Base-by-base conservation (phyloP, 2,797 vertebrate genomes). In the Mareca penelope region DNA sequence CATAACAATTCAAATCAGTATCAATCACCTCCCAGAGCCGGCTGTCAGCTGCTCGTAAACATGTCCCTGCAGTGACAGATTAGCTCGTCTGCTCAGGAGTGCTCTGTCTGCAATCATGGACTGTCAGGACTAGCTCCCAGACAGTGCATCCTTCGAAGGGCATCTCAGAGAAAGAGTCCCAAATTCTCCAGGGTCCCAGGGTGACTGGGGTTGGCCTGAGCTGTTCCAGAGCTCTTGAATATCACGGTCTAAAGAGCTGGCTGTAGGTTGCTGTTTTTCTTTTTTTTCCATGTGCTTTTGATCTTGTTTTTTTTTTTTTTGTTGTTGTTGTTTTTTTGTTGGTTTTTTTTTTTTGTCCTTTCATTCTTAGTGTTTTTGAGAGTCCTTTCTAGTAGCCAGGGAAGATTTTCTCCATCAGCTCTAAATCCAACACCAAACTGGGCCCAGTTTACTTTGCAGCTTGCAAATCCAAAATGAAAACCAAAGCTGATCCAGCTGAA, bases 1-100 rank as follows among this genome's bases (percentile, higher is more conserved):
- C 81, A 92, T 95, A 92, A 93, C 88, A 95, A 92, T 94, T 88
- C 85, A 78, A 82, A 94, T 94, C 79, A 93, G 79, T 53, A 93
- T 91, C 84, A 89, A 63, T 94, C 87, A 65, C 89, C 88, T 77
- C 86, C 48, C 53, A 53, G 88, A 69, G 68, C 3, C 0, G 53
- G 70, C 85, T 95, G 91, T 85, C 88, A 82, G 68, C 26, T 4
- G 68, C 91, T 95, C 2, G 18, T 76, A 93, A 92, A 93, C 84
- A 92, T 65, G 35, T 72, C 91, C 85, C 88, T 12, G 18, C 55
- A 28, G 80, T 92, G 94, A 78, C 78, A 35, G 83, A 90, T 81
- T 46, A 93, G 90, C 87, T 72, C 7, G 5, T 23, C 76, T 40
- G 61, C 89, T 70, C 87, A 80, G 73, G 57, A 69, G 85, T 26